Conservation (phyloP, 2,888 invertebrate species). For the Parnassius glacialis region DNA sequence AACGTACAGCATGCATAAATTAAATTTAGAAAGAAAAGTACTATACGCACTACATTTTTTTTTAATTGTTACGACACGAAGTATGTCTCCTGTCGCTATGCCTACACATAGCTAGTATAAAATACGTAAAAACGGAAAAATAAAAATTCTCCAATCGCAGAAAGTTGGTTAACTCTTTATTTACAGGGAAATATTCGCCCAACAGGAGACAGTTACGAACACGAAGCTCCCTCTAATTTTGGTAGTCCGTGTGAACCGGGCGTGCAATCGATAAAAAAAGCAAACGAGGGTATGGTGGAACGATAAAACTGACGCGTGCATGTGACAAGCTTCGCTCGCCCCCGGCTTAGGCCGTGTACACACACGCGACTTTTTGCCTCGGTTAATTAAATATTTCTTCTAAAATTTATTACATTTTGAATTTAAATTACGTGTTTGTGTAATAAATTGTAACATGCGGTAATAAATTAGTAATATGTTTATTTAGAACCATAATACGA, state of each 20-base stretch:
- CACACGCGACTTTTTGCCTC: slow-evolving; percentile 3
- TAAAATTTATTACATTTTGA: slow-evolving; percentile 4
- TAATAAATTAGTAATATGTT: too few relatives aligned
- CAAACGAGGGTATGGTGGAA: slow-evolving; percentile 40
- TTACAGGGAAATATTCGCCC: background rate
- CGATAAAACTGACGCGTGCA: slow-evolving; percentile 68
- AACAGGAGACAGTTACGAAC: slow-evolving; percentile 5
- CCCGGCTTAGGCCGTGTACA: slow-evolving; percentile 16
- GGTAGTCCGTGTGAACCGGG: slow-evolving; percentile 49
- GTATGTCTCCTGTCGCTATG: too few relatives aligned
- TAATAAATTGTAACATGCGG: too few relatives aligned
- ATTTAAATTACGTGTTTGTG: background rate
- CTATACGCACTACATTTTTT: too few relatives aligned
- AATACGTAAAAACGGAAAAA: too few relatives aligned
- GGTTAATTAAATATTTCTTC: background rate
- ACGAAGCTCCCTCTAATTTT: slow-evolving; percentile 25
- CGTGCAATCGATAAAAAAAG: slow-evolving; percentile 54
- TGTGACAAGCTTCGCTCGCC: slow-evolving; percentile 44
- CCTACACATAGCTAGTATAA: too few relatives aligned
- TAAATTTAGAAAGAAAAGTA: too few relatives aligned
- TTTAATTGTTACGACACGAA: too few relatives aligned
- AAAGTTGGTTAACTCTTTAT: background rate
- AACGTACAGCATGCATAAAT: too few relatives aligned
- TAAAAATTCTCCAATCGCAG: background rate
- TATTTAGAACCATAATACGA: too few relatives aligned